phyloP scores from a whole-genome alignment of 2,113 vertebrate genomes.

The Silurus glanis region DNA sequence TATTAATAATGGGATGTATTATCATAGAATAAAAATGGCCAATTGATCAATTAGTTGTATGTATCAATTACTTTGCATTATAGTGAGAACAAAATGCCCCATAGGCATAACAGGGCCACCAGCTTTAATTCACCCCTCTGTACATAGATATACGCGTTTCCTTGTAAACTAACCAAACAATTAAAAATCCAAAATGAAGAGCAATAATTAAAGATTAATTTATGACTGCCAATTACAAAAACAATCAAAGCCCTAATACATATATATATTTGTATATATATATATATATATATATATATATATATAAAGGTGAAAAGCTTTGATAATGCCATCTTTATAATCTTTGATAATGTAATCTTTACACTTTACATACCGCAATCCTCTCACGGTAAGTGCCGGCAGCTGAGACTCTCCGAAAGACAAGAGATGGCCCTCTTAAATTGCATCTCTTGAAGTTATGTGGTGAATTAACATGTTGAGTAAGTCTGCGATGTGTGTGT shows the following conservation, averaged over 20 bases:
- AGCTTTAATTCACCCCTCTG: not conserved
- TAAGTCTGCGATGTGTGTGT: not conserved
- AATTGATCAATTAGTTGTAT: not conserved
- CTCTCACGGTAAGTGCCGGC: conserved; percentile 21
- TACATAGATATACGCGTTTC: not conserved
- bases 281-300: too few relatives aligned
- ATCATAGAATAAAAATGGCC: not conserved
- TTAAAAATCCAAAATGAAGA: not conserved
- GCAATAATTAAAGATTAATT: not conserved
- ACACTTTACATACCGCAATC: conserved; percentile 29
- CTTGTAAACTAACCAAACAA: not conserved
- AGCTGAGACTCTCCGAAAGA: conserved; percentile 39
- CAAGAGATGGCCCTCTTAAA: not conserved
- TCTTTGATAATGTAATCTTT: conserved; percentile 46
- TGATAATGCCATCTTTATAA: too few relatives aligned
- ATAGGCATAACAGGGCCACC: not conserved
- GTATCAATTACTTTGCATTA: too few relatives aligned
- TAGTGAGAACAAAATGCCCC: not conserved
- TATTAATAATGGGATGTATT: not conserved
- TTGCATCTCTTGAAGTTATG: not conserved
- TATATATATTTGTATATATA: not conserved
- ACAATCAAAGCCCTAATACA: not conserved
- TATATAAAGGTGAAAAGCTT: too few relatives aligned
- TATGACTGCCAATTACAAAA: not conserved
- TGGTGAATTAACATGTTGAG: not conserved